Base-by-base conservation (phyloP, 35 echinoderm and acorn worm species). In the Acanthaster planci region DNA sequence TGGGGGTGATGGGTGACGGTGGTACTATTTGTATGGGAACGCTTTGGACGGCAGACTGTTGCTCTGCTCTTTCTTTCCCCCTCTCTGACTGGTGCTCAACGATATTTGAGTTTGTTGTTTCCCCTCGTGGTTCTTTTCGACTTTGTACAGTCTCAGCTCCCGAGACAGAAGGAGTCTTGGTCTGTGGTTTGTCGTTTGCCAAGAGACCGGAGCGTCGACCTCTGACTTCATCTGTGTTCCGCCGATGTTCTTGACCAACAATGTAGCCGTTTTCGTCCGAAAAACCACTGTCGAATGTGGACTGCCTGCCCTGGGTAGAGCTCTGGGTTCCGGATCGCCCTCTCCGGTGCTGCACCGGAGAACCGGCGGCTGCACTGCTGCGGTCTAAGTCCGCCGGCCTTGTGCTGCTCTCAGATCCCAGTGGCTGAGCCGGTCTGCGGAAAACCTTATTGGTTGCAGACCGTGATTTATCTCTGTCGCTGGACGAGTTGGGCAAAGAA, bases 241-340 rank as follows among this genome's bases (percentile, higher is more conserved):
- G 40, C n/a, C 81, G 56, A 10, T 53, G 5, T 38, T 59, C 51
- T 4, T 32, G 56, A 17, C 54, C 56, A 0, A 57, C 27, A 15
- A 57, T 17, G 8, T 91, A 85, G n/a, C 92, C 92, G 67, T 93
- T 89, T 89, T 93, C 95, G 79, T 98, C 95, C 17, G 92, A 93
- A 52, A 81, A 98, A 6, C 95, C 95, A 86, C 95, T 98, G 42
- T 98, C 95, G 55, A 98, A 94, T 0, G 95, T 98, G 7, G 92
- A 55, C 38, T 98, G 91, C 23, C 87, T 84, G 0, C 31, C 82
- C 9, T 72, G 64, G n/a, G 21, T 72, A 3, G 39, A 90, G 42
- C 42, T 47, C 39, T 29, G 87, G 56, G 76, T 84, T 72, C n/a
- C 82, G 57, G 18, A 59, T 23, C 42, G 76, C 1, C 67, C 44